Conservation (phyloP, 1,140 invertebrate genomes). For the Atopsyche davidsoni region DNA sequence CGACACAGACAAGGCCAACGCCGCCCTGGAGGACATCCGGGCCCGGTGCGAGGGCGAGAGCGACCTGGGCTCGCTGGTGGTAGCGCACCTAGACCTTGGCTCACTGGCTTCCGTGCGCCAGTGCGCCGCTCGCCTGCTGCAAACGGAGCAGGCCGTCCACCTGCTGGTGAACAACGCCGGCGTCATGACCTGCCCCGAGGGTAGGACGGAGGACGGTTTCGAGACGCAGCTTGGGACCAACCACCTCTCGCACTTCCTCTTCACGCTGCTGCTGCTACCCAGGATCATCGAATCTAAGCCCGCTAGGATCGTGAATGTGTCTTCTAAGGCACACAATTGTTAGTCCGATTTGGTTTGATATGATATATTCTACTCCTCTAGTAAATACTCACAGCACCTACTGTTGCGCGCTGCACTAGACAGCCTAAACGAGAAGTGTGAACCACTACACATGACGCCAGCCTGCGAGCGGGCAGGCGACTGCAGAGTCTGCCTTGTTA, state of each 20-base stretch:
- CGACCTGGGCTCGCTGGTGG: slow-evolving; percentile 50
- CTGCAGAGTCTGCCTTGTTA: no score
- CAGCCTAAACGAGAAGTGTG: no score
- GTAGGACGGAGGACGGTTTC: slow-evolving; percentile 70
- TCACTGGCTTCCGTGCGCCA: slow-evolving; percentile 65
- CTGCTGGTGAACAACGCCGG: slow-evolving; percentile 79
- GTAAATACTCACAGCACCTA: no score
- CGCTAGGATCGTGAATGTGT: slow-evolving; percentile 53
- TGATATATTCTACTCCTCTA: no score
- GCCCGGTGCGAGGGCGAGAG: slow-evolving; percentile 39
- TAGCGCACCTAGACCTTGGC: slow-evolving; percentile 62
- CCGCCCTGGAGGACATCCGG: slow-evolving; percentile 46
- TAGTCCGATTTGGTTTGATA: slow-evolving; percentile 24
- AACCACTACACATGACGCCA: no score
- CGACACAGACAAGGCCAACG: slow-evolving; percentile 48
- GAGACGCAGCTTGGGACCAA: slow-evolving; percentile 79
- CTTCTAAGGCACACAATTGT: slow-evolving; percentile 47
- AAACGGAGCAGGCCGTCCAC: slow-evolving; percentile 57
- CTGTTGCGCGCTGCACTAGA: no score
- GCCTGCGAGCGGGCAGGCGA: no score
- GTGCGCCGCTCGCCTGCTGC: slow-evolving; percentile 59
- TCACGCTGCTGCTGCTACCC: slow-evolving; percentile 72
- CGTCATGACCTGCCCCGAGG: slow-evolving; percentile 64
- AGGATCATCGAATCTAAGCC: slow-evolving; percentile 55
- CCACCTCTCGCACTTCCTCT: slow-evolving; percentile 77